phyloP scores from a whole-genome alignment of 2,113 vertebrate species.

The Platysteira castanea region DNA sequence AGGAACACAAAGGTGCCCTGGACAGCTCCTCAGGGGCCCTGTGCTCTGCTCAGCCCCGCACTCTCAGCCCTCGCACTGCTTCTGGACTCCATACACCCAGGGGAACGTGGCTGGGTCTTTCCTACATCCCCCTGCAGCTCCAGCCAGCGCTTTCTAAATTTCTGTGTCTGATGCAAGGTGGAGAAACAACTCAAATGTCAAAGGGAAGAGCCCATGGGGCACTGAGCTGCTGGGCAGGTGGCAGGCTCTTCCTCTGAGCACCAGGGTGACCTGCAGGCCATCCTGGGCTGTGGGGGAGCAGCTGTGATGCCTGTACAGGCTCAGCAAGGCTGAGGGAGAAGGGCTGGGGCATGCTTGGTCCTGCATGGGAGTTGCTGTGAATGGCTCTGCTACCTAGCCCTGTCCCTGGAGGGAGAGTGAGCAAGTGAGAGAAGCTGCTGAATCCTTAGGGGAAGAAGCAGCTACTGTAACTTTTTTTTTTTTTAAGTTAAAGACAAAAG shows the following conservation, averaged over 20 bases:
- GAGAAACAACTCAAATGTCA: constrained; percentile 2
- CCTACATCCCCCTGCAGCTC: background rate
- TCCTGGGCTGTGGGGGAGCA: background rate
- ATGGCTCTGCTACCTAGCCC: constrained; percentile 58
- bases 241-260: background rate
- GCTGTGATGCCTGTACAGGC: background rate
- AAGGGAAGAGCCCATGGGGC: constrained; percentile 15
- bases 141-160: background rate
- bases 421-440: constrained; percentile 64
- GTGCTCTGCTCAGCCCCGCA: background rate
- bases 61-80: background rate
- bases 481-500: constrained; percentile 72
- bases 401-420: constrained; percentile 36
- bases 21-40: background rate
- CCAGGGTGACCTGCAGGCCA: background rate
- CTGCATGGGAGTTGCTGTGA: constrained; percentile 66
- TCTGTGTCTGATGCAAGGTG: background rate
- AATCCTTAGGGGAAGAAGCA: constrained; percentile 70
- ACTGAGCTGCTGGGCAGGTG: background rate
- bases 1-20: background rate
- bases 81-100: background rate
- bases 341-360: constrained; percentile 31
- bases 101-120: background rate
- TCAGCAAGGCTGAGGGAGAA: constrained; percentile 15
- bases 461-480: constrained; percentile 73